Evolutionary conservation across 2,797 vertebrate genomes (phyloP), one percentile per base, ranked within the genome.

Genomic region (Peromyscus nudipes): DNA sequence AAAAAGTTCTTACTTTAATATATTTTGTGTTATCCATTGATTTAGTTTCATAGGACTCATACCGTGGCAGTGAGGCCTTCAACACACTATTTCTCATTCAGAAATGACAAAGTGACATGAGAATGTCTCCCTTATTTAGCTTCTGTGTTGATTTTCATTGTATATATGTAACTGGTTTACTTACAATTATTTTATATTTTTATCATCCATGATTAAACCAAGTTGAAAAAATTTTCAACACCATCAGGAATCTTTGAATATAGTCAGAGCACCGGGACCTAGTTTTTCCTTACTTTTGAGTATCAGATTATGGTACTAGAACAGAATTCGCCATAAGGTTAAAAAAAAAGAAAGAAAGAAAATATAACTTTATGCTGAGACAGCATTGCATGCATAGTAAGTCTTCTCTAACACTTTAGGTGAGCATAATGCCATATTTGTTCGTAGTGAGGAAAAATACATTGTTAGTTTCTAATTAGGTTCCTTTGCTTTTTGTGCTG

Each of bases 61-160:
- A 0, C 2, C 7, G 16, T 21, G 13, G 6, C 29, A 43, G 46
- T 1, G 11, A 86, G 11, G 2, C 0, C 1, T 31, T 75, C 43
- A 81, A 65, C 27, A 19, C 4, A 29, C 8, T 10, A 23, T 76
- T 83, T 37, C 52, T 46, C 0, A 13, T 62, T 60, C 0, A 49
- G 12, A 65, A 31, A 21, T 37, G 49, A 75, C 4, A 52, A 88
- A 34, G 17, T 23, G 12, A 71, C 4, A 49, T 34, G 4, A n/a
- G 29, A 81, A 69, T 19, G 10, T 2, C 27, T 82, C 1, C 71
- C 23, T 46, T 88, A 2, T 1, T 19, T 23, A 64, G 31, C 40
- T 80, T 29, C 25, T 25, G 85, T 67, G 71, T 13, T 65, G 27
- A 43, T n/a, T 46, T 88, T 83, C 40, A 43, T 79, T 69, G 3